Evolutionary conservation across 1,140 invertebrate species (phyloP), one percentile per base, ranked within the genome.

Genomic region (Mylabris phalerata): DNA sequence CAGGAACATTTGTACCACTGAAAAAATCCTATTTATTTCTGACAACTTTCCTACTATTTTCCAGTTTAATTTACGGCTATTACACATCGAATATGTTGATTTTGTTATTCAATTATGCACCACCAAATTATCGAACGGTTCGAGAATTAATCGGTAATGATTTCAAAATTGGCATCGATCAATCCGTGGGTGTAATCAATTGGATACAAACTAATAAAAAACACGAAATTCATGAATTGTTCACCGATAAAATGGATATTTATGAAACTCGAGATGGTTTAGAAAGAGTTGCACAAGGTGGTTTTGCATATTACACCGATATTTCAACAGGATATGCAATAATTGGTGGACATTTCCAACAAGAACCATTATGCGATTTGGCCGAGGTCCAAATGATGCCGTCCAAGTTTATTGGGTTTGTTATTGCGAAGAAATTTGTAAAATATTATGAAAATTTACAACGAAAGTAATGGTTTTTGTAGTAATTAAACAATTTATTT

Each of bases 231-330:
- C 51, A 46, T 6, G 10, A 54, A n/a, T 24, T 54, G 9, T 54
- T 27, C 26, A 1, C 4, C 5, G 42, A 3, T 39, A 54, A 54
- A 32, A n/a, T 54, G 26, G 39, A 45, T n/a, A 54, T 13, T 10
- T 54, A 19, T 9, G 11, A 24, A 43, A 7, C 39, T 9, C 3
- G 7, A 27, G 24, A 32, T 44, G 51, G 51, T 13, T 27, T 54
- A 4, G 19, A n/a, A n/a, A 25, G 39, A 26, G 26, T 54, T 26
- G 51, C 4, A 9, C 5, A 13, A 10, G 51, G 43, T 10, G 43
- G 43, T 54, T 54, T 54, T 45, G 51, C 51, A 7, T 54, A 46
- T 38, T 43, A 54, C 19, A 46, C 43, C 42, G 51, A 54, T 13
- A 46, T 38, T 32, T 26, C 25, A 10, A 54, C 51, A 9, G 51